phyloP scores from a whole-genome alignment of 2,888 invertebrate species.

The Hydriomena furcata region DNA sequence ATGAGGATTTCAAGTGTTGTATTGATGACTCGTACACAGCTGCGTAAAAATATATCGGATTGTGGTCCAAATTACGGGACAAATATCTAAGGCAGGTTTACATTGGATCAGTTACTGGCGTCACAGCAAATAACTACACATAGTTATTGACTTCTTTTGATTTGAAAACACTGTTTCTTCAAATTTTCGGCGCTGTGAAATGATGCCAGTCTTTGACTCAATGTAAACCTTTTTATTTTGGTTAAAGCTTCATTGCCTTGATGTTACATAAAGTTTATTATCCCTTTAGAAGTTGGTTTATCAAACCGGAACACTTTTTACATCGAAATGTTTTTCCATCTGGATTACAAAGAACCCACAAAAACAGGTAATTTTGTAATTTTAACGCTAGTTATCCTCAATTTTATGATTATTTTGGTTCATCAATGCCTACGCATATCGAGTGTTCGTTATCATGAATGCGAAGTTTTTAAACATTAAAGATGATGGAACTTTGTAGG shows the following conservation, averaged over 20 bases:
- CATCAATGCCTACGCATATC: constrained; percentile 13
- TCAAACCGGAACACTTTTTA: constrained; percentile 20
- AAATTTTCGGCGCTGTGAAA: not conserved
- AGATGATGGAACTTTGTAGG: not conserved
- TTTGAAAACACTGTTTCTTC: not conserved
- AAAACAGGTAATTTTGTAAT: constrained; percentile 23
- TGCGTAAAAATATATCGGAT: constrained; percentile 10
- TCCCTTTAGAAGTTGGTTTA: constrained; percentile 17
- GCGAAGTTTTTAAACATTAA: not conserved
- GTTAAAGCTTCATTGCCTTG: constrained; percentile 5
- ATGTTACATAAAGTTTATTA: constrained; percentile 8
- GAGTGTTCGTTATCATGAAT: constrained; percentile 5
- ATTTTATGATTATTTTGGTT: constrained; percentile 22
- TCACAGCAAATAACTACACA: too few relatives aligned
- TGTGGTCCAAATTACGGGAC: constrained; percentile 2
- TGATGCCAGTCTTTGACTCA: not conserved
- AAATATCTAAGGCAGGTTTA: not conserved
- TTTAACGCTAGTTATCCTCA: constrained; percentile 23
- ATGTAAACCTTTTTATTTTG: constrained; percentile 7
- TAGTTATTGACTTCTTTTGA: not conserved
- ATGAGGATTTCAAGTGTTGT: constrained; percentile 31
- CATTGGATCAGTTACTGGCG: too few relatives aligned
- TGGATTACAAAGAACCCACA: constrained; percentile 7
- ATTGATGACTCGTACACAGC: constrained; percentile 32
- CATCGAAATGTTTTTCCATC: constrained; percentile 10